A percentile compares a stretch with the other conserved stretches of the same genome.
Evolutionary conservation across 2,113 vertebrate species (phyloP).

Genomic region (Callipepla squamata): DNA sequence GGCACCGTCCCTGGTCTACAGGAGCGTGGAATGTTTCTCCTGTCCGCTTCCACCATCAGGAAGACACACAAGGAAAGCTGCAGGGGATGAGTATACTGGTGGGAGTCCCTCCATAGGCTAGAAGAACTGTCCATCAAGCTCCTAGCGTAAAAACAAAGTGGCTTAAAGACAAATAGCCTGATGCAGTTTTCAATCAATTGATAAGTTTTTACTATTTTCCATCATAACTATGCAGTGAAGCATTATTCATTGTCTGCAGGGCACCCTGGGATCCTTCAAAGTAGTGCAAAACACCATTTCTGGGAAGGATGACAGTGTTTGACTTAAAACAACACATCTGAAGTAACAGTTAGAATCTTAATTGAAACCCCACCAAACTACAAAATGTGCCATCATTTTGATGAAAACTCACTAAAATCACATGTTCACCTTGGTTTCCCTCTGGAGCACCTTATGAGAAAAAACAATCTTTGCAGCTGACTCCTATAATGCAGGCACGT

Average conservation of each 20-base stretch:
- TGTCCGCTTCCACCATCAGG: not conserved
- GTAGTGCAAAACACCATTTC: conserved; percentile 16
- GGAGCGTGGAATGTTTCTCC: not conserved
- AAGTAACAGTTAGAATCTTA: not conserved
- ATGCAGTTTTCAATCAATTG: not conserved
- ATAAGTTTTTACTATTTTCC: not conserved
- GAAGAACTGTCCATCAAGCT: accelerated
- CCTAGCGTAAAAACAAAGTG: not conserved
- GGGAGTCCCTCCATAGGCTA: not conserved
- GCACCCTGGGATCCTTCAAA: not conserved
- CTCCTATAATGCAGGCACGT: not conserved
- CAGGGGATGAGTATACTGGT: not conserved
- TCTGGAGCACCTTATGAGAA: conserved; percentile 1
- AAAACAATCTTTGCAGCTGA: conserved; percentile 12
- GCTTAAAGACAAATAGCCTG: not conserved
- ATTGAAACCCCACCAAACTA: not conserved
- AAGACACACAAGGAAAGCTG: not conserved
- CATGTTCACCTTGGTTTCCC: not conserved
- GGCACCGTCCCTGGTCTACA: not conserved
- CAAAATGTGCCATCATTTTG: not conserved
- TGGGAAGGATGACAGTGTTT: not conserved
- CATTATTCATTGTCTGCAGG: not conserved
- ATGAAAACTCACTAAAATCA: not conserved
- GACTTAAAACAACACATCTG: not conserved
- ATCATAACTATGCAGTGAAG: not conserved